phyloP scores from a whole-genome alignment of 2,113 vertebrate genomes.

The Bujurquina vittata region DNA sequence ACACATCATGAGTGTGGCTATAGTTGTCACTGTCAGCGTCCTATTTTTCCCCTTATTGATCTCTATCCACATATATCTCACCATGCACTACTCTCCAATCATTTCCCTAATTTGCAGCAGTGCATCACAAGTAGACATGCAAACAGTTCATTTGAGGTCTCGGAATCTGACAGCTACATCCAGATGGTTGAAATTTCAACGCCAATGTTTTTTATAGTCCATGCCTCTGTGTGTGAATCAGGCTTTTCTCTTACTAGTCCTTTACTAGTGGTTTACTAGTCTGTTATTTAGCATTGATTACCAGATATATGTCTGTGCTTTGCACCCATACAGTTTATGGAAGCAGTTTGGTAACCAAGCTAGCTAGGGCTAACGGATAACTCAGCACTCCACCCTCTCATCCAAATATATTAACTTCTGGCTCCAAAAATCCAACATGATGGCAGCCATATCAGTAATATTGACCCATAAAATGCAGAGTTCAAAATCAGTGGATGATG shows the following conservation, averaged over 20 bases:
- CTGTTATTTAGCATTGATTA: too few relatives aligned
- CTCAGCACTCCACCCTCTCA: too few relatives aligned
- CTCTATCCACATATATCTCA: constrained; percentile 9
- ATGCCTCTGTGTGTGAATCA: not conserved
- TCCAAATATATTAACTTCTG: too few relatives aligned
- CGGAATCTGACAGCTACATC: not conserved
- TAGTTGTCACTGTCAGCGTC: constrained; percentile 1
- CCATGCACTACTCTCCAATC: constrained; percentile 9
- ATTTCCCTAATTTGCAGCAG: not conserved
- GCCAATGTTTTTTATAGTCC: not conserved
- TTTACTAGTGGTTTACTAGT: too few relatives aligned
- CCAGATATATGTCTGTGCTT: too few relatives aligned
- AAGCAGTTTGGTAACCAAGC: too few relatives aligned
- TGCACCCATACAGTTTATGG: too few relatives aligned
- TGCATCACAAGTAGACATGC: constrained; percentile 1
- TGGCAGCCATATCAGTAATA: too few relatives aligned
- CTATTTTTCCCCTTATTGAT: constrained; percentile 58
- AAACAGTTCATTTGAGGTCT: not conserved
- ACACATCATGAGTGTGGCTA: constrained; percentile 4
- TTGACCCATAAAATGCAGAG: too few relatives aligned
- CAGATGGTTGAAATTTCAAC: not conserved
- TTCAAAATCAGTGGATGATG: too few relatives aligned
- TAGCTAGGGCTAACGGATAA: too few relatives aligned
- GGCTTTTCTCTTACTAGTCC: not conserved
- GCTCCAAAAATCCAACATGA: too few relatives aligned